Percentiles rank a stretch among this genome's conserved stretches.
phyloP scores from a whole-genome alignment of 2,113 vertebrate species.

The Stegostoma tigrinum region DNA sequence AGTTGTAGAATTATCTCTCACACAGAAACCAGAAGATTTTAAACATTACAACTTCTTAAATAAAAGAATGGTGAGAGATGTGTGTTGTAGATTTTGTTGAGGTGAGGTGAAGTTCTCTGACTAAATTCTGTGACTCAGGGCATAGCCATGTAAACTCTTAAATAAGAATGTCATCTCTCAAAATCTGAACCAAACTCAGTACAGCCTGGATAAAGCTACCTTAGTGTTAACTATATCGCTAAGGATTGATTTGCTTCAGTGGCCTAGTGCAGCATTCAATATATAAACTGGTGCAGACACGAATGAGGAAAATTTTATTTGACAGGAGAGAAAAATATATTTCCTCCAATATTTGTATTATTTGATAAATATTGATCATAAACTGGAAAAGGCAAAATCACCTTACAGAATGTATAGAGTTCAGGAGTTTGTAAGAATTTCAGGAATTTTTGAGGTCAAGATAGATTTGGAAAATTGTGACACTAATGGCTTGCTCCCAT shows the following conservation, averaged over 20 bases:
- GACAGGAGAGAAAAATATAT: not conserved
- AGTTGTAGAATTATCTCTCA: not conserved
- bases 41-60: not conserved
- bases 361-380: constrained; percentile 4
- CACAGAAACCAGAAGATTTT: not conserved
- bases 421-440: not conserved
- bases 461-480: not conserved
- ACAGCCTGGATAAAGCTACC: not conserved
- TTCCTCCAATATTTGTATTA: not conserved
- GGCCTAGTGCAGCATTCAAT: not conserved
- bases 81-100: not conserved
- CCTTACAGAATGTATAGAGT: too few species aligned
- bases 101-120: not conserved
- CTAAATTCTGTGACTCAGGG: not conserved
- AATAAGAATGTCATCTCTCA: not conserved
- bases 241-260: not conserved
- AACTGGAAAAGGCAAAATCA: not conserved
- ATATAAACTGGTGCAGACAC: not conserved
- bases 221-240: not conserved
- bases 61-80: not conserved
- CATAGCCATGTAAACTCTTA: not conserved
- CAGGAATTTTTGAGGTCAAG: not conserved
- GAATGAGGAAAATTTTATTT: not conserved
- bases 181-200: not conserved
- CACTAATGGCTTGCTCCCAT: not conserved